Conservation (phyloP, 2,113 vertebrate genomes). For the Phylloscopus whistleri region DNA sequence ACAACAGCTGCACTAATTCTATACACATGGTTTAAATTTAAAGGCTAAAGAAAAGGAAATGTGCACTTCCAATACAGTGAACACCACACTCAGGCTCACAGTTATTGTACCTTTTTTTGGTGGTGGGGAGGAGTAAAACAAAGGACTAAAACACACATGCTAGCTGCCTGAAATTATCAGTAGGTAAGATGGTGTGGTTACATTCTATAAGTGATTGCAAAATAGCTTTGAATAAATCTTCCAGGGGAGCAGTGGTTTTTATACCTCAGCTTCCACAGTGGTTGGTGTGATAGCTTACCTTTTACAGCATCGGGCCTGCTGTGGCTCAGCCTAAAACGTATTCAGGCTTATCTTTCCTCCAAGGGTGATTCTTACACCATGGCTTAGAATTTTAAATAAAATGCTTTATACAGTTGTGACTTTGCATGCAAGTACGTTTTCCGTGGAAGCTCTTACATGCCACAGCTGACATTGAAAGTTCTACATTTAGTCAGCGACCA, state of each 20-base stretch:
- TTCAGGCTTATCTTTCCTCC: constrained; percentile 37
- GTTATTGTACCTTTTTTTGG: background rate
- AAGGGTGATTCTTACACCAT: background rate
- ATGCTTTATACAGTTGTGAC: constrained; percentile 5
- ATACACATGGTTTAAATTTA: background rate
- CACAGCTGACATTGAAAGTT: background rate
- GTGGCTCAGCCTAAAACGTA: background rate
- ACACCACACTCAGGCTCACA: background rate
- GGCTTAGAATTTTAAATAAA: constrained; percentile 12
- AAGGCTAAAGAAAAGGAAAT: background rate
- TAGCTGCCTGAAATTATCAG: background rate
- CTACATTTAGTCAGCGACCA: background rate
- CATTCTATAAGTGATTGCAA: background rate
- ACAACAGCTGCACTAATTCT: background rate
- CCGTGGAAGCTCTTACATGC: background rate
- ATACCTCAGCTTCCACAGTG: background rate
- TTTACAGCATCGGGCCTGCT: constrained; percentile 17
- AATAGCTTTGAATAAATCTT: constrained; percentile 51
- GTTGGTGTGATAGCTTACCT: constrained; percentile 12
- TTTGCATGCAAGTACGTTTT: constrained; percentile 4
- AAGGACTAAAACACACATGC: background rate
- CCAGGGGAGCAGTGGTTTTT: constrained; percentile 19
- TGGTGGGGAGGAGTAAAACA: background rate
- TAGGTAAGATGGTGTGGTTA: background rate
- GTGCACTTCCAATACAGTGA: background rate